Percentiles rank a stretch among this genome's conserved stretches.
Conservation (phyloP, 2,113 vertebrate species). For the Potamarius usumacintae region DNA sequence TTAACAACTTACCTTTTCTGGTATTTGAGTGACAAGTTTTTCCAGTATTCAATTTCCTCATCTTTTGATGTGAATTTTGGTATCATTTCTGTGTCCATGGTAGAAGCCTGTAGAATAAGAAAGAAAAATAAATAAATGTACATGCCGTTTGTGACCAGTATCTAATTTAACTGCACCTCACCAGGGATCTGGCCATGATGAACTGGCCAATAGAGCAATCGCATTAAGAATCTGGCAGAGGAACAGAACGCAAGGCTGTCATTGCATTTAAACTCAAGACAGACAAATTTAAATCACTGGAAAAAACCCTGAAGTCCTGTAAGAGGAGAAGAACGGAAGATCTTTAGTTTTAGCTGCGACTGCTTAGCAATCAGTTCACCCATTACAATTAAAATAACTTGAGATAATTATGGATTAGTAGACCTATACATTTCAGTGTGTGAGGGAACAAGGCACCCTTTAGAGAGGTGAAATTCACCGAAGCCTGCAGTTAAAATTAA, state of each 20-base stretch:
- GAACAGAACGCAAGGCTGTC: background rate
- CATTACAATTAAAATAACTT: background rate
- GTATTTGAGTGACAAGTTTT: conserved; percentile 88
- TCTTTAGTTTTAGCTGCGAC: background rate
- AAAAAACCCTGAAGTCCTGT: background rate
- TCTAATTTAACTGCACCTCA: conserved; percentile 1
- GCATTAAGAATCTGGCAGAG: background rate
- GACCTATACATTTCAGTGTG: background rate
- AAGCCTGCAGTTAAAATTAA: background rate
- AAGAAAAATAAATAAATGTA: conserved; percentile 3
- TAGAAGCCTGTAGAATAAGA: conserved; percentile 74
- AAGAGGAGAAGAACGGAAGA: background rate
- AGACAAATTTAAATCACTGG: background rate
- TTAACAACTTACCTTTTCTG: conserved; percentile 84
- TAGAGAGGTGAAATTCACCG: background rate
- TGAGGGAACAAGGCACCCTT: background rate
- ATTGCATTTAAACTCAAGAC: background rate
- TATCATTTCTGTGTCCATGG: conserved; percentile 97
- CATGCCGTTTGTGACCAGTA: background rate
- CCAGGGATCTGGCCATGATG: background rate
- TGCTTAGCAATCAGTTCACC: background rate
- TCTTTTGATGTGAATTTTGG: conserved; percentile 92
- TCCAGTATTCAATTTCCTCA: conserved; percentile 96
- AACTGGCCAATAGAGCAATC: conserved; percentile 8
- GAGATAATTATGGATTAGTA: background rate